Base-by-base conservation (phyloP, 2,113 vertebrate species). In the Elephas maximus region DNA sequence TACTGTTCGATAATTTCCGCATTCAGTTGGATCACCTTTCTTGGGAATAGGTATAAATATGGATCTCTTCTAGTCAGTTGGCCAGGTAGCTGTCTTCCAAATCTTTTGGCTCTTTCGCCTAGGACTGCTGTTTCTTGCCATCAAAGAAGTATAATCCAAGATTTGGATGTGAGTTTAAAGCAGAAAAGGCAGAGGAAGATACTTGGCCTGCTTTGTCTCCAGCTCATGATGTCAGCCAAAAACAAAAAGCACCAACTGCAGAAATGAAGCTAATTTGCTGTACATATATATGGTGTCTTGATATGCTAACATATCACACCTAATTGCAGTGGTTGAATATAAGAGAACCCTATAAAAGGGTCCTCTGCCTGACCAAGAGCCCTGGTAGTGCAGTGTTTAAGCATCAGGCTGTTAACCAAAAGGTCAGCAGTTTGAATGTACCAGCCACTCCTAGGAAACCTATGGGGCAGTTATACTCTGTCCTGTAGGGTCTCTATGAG, bases 91-190 rank as follows among this genome's bases (percentile, higher is more conserved):
- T 53, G 51, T 53, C 51, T 53, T 53, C 51, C 51, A 53, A 53
- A 53, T 53, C 5, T 53, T 12, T 53, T 53, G 12, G 51, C 12
- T 53, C 51, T 53, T 53, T 53, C 51, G 8, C 12, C 63, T 67
- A 90, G 14, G 9, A 80, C 18, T 73, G 48, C 1, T 28, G 23
- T n/a, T 15, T 45, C 83, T 83, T 76, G 30, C 30, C 10, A 77
- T 62, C 60, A 91, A 18, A 63, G 6, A 81, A 76, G 11, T 77
- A 18, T 3, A 62, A 77, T 10, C 33, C 26, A 74, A 71, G 63
- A 65, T 86, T n/a, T 88, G 65, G 74, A 24, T 60, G 33, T 48
- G 48, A 85, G 86, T 90, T 81, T 95, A 48, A 20, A 92, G 30
- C 6, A 10, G 4, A 45, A 94, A 74, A 92, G 33, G 15, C 79